Conservation (phyloP, 1,140 invertebrate species). For the Tetraneura akinire region DNA sequence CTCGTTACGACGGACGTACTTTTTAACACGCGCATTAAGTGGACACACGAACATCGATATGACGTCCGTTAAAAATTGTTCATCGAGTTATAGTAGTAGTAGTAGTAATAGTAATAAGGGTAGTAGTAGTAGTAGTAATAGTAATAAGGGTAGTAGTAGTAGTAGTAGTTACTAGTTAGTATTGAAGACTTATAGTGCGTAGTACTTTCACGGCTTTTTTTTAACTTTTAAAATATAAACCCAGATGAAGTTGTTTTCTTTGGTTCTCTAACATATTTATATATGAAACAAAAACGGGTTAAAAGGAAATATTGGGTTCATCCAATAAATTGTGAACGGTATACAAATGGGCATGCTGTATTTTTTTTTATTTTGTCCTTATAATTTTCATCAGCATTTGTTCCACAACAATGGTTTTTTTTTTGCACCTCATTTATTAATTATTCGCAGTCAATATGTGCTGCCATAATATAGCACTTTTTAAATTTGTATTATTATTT, state of each 20-base stretch:
- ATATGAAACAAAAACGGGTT: constrained; percentile 24
- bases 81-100: too few species aligned
- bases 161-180: not conserved
- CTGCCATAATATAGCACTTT: not conserved
- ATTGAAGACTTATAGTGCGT: not conserved
- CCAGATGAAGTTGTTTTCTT: constrained; percentile 22
- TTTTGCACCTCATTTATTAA: constrained; percentile 24
- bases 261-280: constrained; percentile 28
- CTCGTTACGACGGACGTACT: constrained; percentile 9
- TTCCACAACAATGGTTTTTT: constrained; percentile 27
- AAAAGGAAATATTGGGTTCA: constrained; percentile 30
- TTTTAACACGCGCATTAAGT: constrained; percentile 10
- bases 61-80: constrained; percentile 10
- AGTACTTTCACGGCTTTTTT: constrained; percentile 7
- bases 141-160: not conserved
- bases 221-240: constrained; percentile 28
- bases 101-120: too few species aligned
- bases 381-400: constrained; percentile 15
- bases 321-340: constrained; percentile 37
- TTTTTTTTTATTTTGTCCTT: constrained; percentile 30
- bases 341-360: constrained; percentile 14
- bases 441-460: constrained; percentile 5
- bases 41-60: constrained; percentile 16
- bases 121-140: too few species aligned
- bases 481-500: not conserved